Conservation (phyloP, 64 coral and sea anemone genomes). For the Cladopsammia gracilis region DNA sequence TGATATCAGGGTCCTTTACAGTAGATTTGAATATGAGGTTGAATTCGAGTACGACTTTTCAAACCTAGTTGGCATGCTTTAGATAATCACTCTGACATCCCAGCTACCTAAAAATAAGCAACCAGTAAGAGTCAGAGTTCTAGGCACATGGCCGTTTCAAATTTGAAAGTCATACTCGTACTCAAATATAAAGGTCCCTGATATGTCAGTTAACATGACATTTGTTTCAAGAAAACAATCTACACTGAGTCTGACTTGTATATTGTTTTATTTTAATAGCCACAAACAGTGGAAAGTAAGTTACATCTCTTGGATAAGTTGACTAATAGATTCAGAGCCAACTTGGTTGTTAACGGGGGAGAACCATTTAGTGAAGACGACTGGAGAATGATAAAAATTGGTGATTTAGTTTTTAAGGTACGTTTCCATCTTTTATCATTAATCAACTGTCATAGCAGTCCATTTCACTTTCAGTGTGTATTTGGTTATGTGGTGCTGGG, state of each 20-base stretch:
- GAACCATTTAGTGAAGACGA: conserved; percentile 66
- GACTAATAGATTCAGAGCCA: conserved; percentile 55
- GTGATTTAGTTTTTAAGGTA: conserved; percentile 49
- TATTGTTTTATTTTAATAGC: neutral
- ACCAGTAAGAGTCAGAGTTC: too few species aligned
- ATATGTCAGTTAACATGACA: too few species aligned
- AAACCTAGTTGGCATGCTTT: too few species aligned
- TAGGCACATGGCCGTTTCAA: too few species aligned
- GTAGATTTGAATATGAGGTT: too few species aligned
- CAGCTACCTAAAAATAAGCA: too few species aligned
- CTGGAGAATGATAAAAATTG: conserved; percentile 47
- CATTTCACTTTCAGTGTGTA: neutral
- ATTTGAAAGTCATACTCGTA: too few species aligned
- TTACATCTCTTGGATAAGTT: neutral
- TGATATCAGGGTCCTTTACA: too few species aligned
- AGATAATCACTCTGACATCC: too few species aligned
- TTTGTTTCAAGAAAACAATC: neutral
- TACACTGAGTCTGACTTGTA: neutral
- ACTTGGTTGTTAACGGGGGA: conserved; percentile 52
- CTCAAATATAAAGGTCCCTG: too few species aligned
- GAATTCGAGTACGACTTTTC: too few species aligned
- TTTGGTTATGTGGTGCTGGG: too few species aligned
- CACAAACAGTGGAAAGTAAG: neutral
- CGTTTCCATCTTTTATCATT: neutral
- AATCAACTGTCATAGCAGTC: neutral